phyloP scores from a whole-genome alignment of 2,888 invertebrate genomes.

The Plebejus anna region DNA sequence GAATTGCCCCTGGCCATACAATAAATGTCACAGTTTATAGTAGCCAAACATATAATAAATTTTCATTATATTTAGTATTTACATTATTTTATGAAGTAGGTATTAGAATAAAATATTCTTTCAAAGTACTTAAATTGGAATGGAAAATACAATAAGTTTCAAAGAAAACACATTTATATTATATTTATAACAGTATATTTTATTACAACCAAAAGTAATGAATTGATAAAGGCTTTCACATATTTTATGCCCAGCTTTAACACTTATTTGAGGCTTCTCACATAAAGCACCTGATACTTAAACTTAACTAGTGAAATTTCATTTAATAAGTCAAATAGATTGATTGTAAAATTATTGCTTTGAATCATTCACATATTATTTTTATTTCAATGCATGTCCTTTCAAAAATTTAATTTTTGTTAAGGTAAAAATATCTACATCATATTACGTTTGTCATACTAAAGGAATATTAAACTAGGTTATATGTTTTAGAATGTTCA shows the following conservation, averaged over 20 bases:
- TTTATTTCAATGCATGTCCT: neutral
- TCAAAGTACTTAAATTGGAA: neutral
- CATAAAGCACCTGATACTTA: neutral
- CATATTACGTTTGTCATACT: neutral
- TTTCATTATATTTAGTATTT: neutral
- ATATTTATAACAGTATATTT: neutral
- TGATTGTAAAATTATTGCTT: neutral
- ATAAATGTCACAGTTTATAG: neutral
- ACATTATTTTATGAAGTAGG: neutral
- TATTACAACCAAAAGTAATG: slow-evolving; percentile 9
- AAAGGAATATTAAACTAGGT: neutral
- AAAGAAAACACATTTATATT: neutral
- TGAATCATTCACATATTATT: neutral
- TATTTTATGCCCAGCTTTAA: neutral
- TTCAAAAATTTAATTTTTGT: neutral
- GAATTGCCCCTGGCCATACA: neutral
- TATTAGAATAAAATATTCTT: neutral
- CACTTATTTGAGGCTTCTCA: neutral
- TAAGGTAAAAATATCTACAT: neutral
- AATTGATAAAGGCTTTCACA: neutral
- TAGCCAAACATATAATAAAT: too few relatives aligned
- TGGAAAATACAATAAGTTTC: neutral
- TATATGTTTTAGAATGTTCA: neutral
- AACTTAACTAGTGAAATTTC: neutral
- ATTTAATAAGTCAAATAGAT: neutral